phyloP scores from a whole-genome alignment of 2,113 vertebrate genomes.

The Spermophilus dauricus region DNA sequence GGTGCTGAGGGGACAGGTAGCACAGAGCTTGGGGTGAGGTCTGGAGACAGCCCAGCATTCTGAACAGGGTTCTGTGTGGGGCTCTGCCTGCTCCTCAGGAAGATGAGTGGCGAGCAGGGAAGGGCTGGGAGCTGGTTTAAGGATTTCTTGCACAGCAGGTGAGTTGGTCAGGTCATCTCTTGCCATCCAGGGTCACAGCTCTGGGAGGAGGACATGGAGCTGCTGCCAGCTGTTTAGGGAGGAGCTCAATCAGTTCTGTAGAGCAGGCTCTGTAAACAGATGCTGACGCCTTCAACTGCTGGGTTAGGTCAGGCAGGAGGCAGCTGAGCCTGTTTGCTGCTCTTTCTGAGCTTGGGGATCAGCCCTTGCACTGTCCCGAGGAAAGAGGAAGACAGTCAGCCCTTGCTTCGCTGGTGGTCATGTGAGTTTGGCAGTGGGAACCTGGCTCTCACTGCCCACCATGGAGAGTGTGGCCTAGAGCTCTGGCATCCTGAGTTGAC shows the following conservation, averaged over 20 bases:
- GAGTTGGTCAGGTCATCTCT: neutral
- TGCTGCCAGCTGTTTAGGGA: accelerated
- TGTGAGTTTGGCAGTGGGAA: neutral
- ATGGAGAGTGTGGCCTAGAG: neutral
- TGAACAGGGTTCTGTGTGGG: neutral
- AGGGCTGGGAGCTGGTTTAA: neutral
- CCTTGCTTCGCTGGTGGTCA: neutral
- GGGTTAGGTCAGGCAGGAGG: neutral
- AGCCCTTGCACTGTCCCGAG: neutral
- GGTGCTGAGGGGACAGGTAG: neutral
- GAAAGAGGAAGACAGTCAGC: neutral
- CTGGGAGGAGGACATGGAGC: neutral
- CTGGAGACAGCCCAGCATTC: neutral
- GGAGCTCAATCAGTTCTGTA: neutral
- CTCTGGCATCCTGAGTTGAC: too few species aligned
- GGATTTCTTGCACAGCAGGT: neutral
- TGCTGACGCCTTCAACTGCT: neutral
- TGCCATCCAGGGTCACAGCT: neutral
- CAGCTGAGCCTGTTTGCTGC: neutral
- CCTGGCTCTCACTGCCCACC: neutral
- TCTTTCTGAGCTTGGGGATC: neutral
- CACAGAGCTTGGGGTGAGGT: neutral
- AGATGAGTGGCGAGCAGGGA: too few species aligned
- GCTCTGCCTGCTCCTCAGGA: neutral
- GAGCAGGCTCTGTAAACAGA: neutral